Percentiles rank a stretch among this genome's conserved stretches.
phyloP scores from a whole-genome alignment of 2,888 invertebrate genomes.

The Latheticus oryzae region DNA sequence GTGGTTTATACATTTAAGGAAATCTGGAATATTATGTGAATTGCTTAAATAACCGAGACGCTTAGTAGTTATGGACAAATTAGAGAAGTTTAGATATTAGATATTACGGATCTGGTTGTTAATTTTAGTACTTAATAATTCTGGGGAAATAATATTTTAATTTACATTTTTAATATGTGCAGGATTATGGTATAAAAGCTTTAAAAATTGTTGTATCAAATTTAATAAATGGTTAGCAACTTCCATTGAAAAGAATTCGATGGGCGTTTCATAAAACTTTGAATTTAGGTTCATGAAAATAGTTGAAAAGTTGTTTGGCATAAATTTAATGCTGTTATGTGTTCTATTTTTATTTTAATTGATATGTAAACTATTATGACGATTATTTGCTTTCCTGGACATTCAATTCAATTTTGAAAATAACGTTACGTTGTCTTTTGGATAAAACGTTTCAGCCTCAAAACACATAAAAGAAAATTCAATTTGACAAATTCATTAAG shows the following conservation, averaged over 20 bases:
- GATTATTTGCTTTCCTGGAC: no score
- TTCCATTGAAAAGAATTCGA: slow-evolving; percentile 23
- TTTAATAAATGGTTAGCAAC: slow-evolving; percentile 18
- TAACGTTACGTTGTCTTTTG: slow-evolving; percentile 37
- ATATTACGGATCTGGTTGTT: background rate
- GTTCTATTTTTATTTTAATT: slow-evolving; percentile 10
- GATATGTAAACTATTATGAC: no score
- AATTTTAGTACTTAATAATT: slow-evolving; percentile 13
- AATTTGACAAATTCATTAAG: slow-evolving; percentile 38
- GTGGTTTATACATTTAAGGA: no score
- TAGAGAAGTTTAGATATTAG: slow-evolving; percentile 4
- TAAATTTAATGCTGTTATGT: slow-evolving; percentile 17
- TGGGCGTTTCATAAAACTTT: slow-evolving; percentile 27
- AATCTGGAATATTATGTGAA: no score
- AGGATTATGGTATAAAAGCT: slow-evolving; percentile 8
- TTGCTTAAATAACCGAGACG: slow-evolving; percentile 6
- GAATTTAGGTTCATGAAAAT: slow-evolving; percentile 25
- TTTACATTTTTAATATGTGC: slow-evolving; percentile 22
- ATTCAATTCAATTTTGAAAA: no score
- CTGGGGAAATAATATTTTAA: slow-evolving; percentile 12
- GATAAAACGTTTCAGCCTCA: slow-evolving; percentile 29
- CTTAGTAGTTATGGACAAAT: slow-evolving; percentile 5
- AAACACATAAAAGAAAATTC: slow-evolving; percentile 32
- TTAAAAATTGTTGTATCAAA: slow-evolving; percentile 32
- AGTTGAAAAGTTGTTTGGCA: slow-evolving; percentile 28